Evolutionary conservation across 2,113 vertebrate species (phyloP).

Genomic region (Miniopterus natalensis): DNA sequence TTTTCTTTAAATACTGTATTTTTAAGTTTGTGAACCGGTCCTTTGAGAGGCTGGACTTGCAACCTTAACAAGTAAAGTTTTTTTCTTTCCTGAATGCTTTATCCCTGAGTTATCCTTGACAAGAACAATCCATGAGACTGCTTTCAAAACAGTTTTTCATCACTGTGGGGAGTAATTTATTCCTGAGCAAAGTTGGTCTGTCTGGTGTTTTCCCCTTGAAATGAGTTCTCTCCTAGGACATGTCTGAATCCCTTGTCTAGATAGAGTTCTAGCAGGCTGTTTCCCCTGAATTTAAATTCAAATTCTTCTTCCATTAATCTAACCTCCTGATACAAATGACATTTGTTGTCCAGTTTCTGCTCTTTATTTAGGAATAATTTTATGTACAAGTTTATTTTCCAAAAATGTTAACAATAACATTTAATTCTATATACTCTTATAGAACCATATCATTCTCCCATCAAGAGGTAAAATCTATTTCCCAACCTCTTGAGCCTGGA

Average conservation of each 20-base stretch:
- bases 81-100: background rate
- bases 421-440: background rate
- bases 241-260: background rate
- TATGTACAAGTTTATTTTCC: background rate
- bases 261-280: background rate
- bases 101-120: background rate
- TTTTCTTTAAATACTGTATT: constrained; percentile 16
- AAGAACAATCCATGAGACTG: constrained; percentile 15
- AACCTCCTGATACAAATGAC: background rate
- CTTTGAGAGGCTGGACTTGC: background rate
- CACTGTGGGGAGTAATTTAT: background rate
- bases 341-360: background rate
- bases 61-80: background rate
- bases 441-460: background rate
- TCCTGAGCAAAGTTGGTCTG: constrained; percentile 10
- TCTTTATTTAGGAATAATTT: constrained; percentile 32
- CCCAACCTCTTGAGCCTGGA: background rate
- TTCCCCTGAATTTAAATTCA: constrained; percentile 11
- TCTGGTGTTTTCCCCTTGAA: background rate
- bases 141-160: constrained; percentile 13
- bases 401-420: background rate
- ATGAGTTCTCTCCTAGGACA: background rate
- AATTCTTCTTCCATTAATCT: background rate
- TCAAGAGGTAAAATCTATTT: background rate
- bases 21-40: background rate